Evolutionary conservation across 2,797 vertebrate genomes (phyloP), one percentile per base, ranked within the genome.

Genomic region (Gephyroberyx darwinii): DNA sequence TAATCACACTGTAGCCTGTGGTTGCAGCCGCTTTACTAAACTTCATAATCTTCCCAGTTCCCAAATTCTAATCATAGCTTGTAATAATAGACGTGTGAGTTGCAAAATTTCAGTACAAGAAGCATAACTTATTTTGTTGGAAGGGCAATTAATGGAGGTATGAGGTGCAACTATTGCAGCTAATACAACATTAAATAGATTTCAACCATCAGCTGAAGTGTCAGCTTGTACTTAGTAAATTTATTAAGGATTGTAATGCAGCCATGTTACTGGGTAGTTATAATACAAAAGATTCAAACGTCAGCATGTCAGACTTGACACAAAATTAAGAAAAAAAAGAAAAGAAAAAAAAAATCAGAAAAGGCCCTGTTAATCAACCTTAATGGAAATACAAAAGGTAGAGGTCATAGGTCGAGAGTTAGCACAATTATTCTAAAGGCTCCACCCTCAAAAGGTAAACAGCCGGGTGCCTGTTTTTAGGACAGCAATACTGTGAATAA

Each of bases 241-340:
- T 79, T 90, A 89, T 87, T 88, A 59, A 82, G 60, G 70, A 84
- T 52, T 65, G 45, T 52, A 78, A 69, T 59, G 16, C 58, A 35
- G 43, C 4, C 19, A 48, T 71, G 48, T 72, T 58, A 62, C 8
- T 33, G 50, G 71, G 67, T 66, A 61, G n/a, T 67, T 82, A 63
- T 73, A 68, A 82, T 83, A 88, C 80, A 88, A 90, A 88, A 79
- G 2, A 69, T 26, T 73, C 14, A 65, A 88, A 70, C 65, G 51
- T 12, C 73, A 80, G 35, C 35, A 81, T 53, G 66, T 51, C 12
- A 65, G 50, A 26, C 45, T 69, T 71, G 22, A 74, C 59, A 84
- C 47, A 80, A 70, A 81, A 37, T 16, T 14, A 37, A 22, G 8
- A 31, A 17, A 26, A 30, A 17, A 30, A 14, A 5, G 4, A 17